Conservation (phyloP, 2,113 vertebrate genomes). For the Chloropsis cyanopogon region DNA sequence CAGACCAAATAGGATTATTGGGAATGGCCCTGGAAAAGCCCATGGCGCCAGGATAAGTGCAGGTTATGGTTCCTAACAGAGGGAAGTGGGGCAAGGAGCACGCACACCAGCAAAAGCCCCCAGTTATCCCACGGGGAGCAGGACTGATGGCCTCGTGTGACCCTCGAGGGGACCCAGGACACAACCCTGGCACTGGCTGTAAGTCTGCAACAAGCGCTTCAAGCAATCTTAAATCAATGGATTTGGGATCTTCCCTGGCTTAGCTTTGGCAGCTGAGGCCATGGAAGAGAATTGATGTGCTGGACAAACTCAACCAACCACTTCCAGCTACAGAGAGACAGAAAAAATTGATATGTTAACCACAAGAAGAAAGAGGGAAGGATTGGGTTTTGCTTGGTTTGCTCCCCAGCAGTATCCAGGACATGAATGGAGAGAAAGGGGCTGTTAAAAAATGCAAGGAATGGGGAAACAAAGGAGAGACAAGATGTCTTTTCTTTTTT, state of each 20-base stretch:
- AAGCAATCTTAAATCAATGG: not conserved
- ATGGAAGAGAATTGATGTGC: not conserved
- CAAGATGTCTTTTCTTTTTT: slow-evolving; percentile 51
- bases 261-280: not conserved
- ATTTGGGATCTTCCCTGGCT: not conserved
- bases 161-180: not conserved
- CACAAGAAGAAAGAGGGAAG: not conserved
- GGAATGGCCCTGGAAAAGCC: not conserved
- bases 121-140: accelerated
- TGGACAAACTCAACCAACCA: not conserved
- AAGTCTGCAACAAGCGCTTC: not conserved
- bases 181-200: not conserved
- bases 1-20: not conserved
- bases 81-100: not conserved
- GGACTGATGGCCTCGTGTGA: accelerated
- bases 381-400: not conserved
- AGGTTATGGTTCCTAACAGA: not conserved
- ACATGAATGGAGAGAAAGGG: not conserved
- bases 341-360: not conserved
- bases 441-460: not conserved
- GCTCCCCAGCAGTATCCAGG: not conserved
- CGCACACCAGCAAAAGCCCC: not conserved
- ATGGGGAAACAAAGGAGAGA: slow-evolving; percentile 34
- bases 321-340: not conserved
- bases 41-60: accelerated